Base-by-base conservation (phyloP, 2,113 vertebrate genomes). In the Morone saxatilis region DNA sequence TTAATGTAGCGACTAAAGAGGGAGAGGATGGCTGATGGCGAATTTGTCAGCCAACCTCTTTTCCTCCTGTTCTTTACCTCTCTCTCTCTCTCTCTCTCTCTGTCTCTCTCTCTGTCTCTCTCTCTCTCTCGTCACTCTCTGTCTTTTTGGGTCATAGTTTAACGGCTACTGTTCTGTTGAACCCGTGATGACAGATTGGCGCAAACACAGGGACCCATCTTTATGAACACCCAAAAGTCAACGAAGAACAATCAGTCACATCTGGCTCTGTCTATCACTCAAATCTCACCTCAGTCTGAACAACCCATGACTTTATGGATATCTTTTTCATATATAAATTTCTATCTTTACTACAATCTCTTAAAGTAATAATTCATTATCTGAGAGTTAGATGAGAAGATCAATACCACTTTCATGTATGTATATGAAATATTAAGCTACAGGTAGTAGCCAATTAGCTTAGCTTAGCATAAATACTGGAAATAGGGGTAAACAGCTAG, bases 1-100 rank as follows among this genome's bases (percentile, higher is more conserved):
- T 91, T 89, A 91, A 90, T 88, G 81, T 62, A 67, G 78, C 56
- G 25, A 45, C 80, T 83, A 80, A 92, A 91, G 88, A 90, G 43
- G 11, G 54, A 86, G 72, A 79, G 76, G 48, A 81, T 85, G 78
- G 70, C 73, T 90, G 56, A 65, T 76, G 63, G 60, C 57, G 83
- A 38, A 61, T 87, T 89, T 76, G 50, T 79, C 51, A 79, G 19
- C 7, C 0, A 1, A 22, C 59, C 56, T 41, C 40, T 45, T 43
- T 70, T 61, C 73, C 31, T 65, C 50, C 20, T 47, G 19, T 5
- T 16, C 61, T 70, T 69, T 45, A 12, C 53, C 47, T 53, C 60
- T 19, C 69, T 68, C 71, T 56, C 67, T 68, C 69, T 62, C 59
- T 71, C 7, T 50, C 43, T 73, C 38, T 48, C 59, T 70, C 25